A percentile compares a stretch with the other conserved stretches of the same genome.
Conservation (phyloP, 2,888 invertebrate genomes). For the Aporophyla lueneburgensis region DNA sequence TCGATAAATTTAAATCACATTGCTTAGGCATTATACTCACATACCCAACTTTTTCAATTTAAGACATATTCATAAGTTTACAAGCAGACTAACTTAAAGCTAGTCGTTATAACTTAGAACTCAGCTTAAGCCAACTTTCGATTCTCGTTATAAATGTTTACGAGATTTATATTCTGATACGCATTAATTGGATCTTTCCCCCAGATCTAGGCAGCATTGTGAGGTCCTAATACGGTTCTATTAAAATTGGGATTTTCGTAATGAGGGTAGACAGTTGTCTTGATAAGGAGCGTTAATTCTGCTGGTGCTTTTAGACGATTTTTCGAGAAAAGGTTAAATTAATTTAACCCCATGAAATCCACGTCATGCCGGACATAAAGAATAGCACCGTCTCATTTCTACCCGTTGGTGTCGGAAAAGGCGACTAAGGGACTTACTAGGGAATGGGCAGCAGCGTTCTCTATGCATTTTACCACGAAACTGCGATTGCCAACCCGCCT, state of each 20-base stretch:
- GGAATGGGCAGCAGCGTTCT: no score
- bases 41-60: constrained; percentile 44
- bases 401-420: no score
- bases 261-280: constrained; percentile 24
- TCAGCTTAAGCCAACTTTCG: constrained; percentile 29
- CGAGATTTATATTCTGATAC: constrained; percentile 39
- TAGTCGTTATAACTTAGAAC: constrained; percentile 42
- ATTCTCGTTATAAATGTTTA: constrained; percentile 26
- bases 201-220: constrained; percentile 15
- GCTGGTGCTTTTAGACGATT: background rate
- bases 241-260: constrained; percentile 28
- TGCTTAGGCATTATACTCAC: background rate
- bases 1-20: constrained; percentile 5
- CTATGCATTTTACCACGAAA: no score
- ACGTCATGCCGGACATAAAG: no score
- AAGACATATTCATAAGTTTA: constrained; percentile 23
- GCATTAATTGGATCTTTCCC: constrained; percentile 34
- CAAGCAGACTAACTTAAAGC: background rate
- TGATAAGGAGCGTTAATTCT: constrained; percentile 2
- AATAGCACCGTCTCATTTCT: no score
- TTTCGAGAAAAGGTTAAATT: background rate
- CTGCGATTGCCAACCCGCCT: no score
- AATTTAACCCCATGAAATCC: no score
- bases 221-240: constrained; percentile 11
- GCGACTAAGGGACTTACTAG: no score